phyloP scores from a whole-genome alignment of 1,140 invertebrate genomes.

The Plutomurus gul region DNA sequence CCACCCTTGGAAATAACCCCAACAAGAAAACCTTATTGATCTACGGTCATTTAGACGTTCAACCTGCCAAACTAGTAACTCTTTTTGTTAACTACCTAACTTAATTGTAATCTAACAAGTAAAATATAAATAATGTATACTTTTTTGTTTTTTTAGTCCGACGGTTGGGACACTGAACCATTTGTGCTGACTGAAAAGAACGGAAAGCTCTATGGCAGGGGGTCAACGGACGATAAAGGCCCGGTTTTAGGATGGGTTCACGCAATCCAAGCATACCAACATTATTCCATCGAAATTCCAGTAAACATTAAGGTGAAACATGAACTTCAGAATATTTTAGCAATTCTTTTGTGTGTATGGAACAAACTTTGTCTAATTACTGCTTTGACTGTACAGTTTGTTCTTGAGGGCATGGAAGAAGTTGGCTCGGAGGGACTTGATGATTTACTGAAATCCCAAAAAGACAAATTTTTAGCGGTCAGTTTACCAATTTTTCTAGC shows the following conservation, averaged over 20 bases:
- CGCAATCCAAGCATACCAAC: slow-evolving; percentile 86
- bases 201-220: slow-evolving; percentile 90
- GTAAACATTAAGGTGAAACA: slow-evolving; percentile 86
- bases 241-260: slow-evolving; percentile 92
- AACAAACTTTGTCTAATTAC: slow-evolving; percentile 46
- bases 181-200: slow-evolving; percentile 86
- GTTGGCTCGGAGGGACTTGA: slow-evolving; percentile 94
- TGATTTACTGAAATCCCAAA: slow-evolving; percentile 74
- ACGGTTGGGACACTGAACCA: slow-evolving; percentile 79
- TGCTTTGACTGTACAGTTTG: slow-evolving; percentile 69
- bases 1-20: slow-evolving; percentile 77
- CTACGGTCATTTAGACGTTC: slow-evolving; percentile 98
- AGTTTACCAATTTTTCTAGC: background rate
- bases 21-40: slow-evolving; percentile 89
- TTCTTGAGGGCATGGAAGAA: slow-evolving; percentile 99
- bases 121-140: background rate
- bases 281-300: slow-evolving; percentile 71
- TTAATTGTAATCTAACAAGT: background rate
- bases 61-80: slow-evolving; percentile 78
- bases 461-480: slow-evolving; percentile 75
- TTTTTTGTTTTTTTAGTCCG: background rate
- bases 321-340: background rate
- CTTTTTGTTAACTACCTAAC: background rate
- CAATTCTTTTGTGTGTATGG: too few species aligned
- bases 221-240: slow-evolving; percentile 84